Percentiles rank a stretch among this genome's conserved stretches.
These are phyloP conservation scores for Sarotherodon lohbergeri DNA, from an alignment of 2,113 vertebrate species.

Conservation along the genomic window DNA sequence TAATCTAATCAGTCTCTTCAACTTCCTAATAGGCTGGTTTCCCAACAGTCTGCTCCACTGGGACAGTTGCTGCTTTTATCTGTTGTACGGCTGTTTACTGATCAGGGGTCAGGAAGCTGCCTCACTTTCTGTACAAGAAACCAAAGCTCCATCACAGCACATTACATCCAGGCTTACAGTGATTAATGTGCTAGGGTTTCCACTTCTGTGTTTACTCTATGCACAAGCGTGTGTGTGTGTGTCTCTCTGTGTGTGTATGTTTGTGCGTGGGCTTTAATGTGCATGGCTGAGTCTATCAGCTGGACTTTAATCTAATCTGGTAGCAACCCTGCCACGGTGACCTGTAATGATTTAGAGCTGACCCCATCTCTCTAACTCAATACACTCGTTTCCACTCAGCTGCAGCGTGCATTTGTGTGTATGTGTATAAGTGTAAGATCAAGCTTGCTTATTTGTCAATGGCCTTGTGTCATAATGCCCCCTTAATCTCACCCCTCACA, in stretches of 20 bases:
- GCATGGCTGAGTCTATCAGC: constrained; percentile 58
- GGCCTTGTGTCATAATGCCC: not conserved
- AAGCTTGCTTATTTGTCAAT: not conserved
- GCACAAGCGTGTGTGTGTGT: not conserved
- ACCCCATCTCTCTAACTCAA: constrained; percentile 64
- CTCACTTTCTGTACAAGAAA: constrained; percentile 27
- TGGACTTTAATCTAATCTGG: constrained; percentile 66
- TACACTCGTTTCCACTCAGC: constrained; percentile 35
- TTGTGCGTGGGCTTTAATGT: constrained; percentile 36
- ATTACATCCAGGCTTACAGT: constrained; percentile 34
- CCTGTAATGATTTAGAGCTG: constrained; percentile 69
- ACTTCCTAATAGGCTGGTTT: constrained; percentile 53
- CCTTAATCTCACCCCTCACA: constrained; percentile 1
- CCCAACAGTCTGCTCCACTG: constrained; percentile 34
- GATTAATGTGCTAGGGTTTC: constrained; percentile 58
- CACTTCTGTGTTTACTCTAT: constrained; percentile 46
- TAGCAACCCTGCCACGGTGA: constrained; percentile 53
- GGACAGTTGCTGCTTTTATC: constrained; percentile 43
- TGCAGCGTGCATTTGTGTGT: not conserved
- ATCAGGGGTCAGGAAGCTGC: constrained; percentile 42
- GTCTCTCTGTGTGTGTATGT: not conserved
- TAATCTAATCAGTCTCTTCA: constrained; percentile 59
- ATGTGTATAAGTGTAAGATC: not conserved
- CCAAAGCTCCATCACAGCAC: constrained; percentile 40
- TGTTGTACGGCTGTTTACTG: constrained; percentile 42